phyloP scores from a whole-genome alignment of 2,888 invertebrate genomes.

The Sycophila texana region DNA sequence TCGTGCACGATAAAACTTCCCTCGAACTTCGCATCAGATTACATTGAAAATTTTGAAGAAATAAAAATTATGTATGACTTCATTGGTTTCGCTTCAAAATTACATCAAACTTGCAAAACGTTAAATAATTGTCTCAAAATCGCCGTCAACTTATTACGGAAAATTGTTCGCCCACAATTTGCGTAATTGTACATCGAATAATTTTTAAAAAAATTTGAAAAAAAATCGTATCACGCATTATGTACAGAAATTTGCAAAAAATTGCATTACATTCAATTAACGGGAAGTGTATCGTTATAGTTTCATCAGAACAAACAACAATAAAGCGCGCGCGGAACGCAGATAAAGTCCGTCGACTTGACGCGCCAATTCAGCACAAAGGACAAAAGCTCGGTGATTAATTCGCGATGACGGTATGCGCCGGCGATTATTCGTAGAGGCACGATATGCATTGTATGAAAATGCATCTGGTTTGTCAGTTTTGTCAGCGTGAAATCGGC shows the following conservation, averaged over 20 bases:
- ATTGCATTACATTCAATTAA: too few relatives aligned
- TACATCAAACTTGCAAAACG: too few relatives aligned
- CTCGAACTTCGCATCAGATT: background rate
- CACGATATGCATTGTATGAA: constrained; percentile 4
- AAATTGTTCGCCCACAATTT: too few relatives aligned
- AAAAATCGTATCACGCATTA: too few relatives aligned
- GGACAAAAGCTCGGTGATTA: background rate
- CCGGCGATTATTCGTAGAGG: background rate
- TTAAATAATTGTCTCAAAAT: too few relatives aligned
- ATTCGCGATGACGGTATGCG: too few relatives aligned
- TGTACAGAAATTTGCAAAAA: too few relatives aligned
- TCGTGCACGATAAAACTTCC: constrained; percentile 15
- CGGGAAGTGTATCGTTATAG: too few relatives aligned
- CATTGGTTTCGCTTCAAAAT: background rate
- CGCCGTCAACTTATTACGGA: too few relatives aligned
- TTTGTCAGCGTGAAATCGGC: constrained; percentile 26
- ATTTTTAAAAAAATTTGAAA: too few relatives aligned
- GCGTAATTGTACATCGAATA: too few relatives aligned
- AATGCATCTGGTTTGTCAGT: constrained; percentile 27
- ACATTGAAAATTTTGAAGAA: constrained; percentile 1
- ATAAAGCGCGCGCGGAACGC: background rate
- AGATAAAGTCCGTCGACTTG: constrained; percentile 20
- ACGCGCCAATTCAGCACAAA: constrained; percentile 17
- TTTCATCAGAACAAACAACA: too few relatives aligned
- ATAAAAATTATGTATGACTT: background rate